A percentile compares a stretch with the other conserved stretches of the same genome.
Evolutionary conservation across 2,113 vertebrate species (phyloP).

Genomic region (Sialia sialis): DNA sequence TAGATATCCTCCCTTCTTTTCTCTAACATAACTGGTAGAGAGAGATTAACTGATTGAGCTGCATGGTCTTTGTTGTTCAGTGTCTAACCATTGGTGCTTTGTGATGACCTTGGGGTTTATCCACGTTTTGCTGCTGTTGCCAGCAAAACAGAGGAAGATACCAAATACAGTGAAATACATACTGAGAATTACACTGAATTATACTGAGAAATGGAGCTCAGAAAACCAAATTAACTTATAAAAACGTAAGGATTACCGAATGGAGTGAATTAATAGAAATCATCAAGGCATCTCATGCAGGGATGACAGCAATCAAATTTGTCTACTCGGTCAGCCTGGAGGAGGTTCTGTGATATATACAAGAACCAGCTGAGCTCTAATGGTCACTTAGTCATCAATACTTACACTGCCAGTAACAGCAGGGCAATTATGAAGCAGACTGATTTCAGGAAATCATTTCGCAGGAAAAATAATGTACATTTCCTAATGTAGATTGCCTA

Average conservation of each 20-base stretch:
- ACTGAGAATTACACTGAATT: not conserved
- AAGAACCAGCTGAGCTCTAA: not conserved
- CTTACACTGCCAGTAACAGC: not conserved
- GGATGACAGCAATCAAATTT: conserved; percentile 9
- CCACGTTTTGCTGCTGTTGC: not conserved
- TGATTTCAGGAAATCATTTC: conserved; percentile 1
- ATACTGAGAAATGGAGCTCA: not conserved
- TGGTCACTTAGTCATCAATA: conserved; percentile 20
- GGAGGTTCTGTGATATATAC: not conserved
- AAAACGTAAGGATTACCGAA: conserved; percentile 10
- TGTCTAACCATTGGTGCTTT: not conserved
- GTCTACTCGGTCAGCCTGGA: not conserved
- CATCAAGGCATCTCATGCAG: not conserved
- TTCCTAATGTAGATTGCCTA: not conserved
- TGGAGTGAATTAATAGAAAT: not conserved
- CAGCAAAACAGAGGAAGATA: not conserved
- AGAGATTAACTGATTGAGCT: not conserved
- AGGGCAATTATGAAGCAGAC: not conserved
- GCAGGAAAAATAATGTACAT: not conserved
- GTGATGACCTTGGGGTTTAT: not conserved
- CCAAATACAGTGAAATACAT: not conserved
- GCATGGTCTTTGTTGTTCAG: not conserved
- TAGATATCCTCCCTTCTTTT: not conserved
- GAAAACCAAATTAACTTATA: not conserved
- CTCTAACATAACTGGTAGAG: not conserved